Percentiles rank a stretch among this genome's conserved stretches.
phyloP scores from a whole-genome alignment of 2,888 invertebrate genomes.

The Campoletis raptor region DNA sequence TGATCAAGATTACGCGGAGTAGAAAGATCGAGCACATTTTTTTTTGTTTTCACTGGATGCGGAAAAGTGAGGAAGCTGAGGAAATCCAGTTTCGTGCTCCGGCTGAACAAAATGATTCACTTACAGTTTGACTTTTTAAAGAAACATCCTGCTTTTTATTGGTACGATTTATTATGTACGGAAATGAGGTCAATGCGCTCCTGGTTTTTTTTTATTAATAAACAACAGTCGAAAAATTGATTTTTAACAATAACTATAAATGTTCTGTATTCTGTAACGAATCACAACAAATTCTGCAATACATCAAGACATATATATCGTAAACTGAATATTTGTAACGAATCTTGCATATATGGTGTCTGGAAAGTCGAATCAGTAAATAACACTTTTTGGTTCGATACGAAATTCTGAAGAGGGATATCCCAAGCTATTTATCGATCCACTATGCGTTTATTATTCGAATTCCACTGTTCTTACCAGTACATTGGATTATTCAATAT shows the following conservation, averaged over 20 bases:
- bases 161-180: not conserved
- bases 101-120: not conserved
- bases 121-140: not conserved
- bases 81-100: conserved; percentile 32
- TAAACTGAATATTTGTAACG: not conserved
- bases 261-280: not conserved
- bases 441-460: not conserved
- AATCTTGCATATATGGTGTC: not conserved
- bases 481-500: not conserved
- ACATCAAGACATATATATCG: not conserved
- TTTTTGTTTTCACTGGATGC: conserved; percentile 1
- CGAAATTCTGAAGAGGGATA: not conserved
- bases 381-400: not conserved
- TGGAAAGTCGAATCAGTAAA: not conserved
- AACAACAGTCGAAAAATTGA: not conserved
- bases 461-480: not conserved
- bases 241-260: not conserved
- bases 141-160: not conserved
- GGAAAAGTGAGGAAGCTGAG: conserved; percentile 11
- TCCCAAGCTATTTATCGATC: not conserved
- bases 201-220: not conserved
- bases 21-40: conserved; percentile 1
- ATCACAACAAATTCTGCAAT: not conserved
- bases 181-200: not conserved
- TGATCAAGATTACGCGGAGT: conserved; percentile 16